Conservation (phyloP, 2,888 invertebrate genomes). For the Eupithecia exiguata region DNA sequence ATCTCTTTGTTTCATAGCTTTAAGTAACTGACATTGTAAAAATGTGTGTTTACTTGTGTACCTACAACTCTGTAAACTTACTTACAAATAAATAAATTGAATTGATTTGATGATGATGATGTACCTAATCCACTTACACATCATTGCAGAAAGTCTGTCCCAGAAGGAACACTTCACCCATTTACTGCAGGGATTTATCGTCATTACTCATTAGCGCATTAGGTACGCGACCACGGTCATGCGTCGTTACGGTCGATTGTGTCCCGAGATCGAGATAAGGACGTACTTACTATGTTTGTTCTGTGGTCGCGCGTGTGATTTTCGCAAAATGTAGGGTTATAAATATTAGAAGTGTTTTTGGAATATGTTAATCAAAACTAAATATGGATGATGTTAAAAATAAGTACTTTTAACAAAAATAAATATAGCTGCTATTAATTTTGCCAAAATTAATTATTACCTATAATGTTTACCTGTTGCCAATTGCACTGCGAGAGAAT, state of each 20-base stretch:
- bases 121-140: too few relatives aligned
- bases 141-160: too few relatives aligned
- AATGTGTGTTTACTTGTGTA: too few relatives aligned
- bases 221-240: conserved; percentile 40
- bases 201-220: conserved; percentile 53
- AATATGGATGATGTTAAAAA: background rate
- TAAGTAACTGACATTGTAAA: too few relatives aligned
- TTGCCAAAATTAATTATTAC: too few relatives aligned
- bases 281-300: conserved; percentile 1
- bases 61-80: too few relatives aligned
- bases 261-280: conserved; percentile 60
- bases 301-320: conserved; percentile 56
- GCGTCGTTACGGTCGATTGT: conserved; percentile 44
- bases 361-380: background rate
- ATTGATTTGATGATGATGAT: too few relatives aligned
- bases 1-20: too few relatives aligned
- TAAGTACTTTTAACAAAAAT: background rate
- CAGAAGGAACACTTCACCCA: background rate
- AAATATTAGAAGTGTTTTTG: conserved; percentile 1
- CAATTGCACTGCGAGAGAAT: background rate
- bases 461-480: too few relatives aligned
- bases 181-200: background rate
- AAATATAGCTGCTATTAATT: too few relatives aligned
- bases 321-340: background rate
- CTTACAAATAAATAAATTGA: too few relatives aligned